Evolutionary conservation across 2,888 invertebrate species (phyloP).

Genomic region (Thera britannica): DNA sequence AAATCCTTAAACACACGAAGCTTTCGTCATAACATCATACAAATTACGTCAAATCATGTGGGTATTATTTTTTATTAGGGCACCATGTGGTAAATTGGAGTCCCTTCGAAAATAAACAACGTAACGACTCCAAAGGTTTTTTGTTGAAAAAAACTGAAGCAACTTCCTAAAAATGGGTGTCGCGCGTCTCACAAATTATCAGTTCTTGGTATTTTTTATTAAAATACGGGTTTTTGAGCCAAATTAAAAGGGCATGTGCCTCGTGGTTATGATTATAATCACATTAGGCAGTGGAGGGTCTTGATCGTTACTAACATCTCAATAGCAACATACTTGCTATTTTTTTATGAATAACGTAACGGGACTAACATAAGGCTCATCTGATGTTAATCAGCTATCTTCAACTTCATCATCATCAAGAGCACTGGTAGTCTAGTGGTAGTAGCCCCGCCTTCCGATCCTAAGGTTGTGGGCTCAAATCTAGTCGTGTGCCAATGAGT

Average conservation of each 20-base stretch:
- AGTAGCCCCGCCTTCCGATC: too few species aligned
- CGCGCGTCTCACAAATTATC: constrained; percentile 67
- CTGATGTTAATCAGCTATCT: too few species aligned
- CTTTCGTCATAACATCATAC: constrained; percentile 75
- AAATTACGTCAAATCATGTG: constrained; percentile 81
- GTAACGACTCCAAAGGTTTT: constrained; percentile 65
- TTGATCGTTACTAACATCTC: constrained; percentile 12
- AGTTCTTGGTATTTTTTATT: constrained; percentile 49
- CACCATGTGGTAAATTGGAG: constrained; percentile 82
- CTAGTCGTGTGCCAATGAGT: too few species aligned
- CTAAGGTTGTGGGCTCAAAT: too few species aligned
- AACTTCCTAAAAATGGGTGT: constrained; percentile 60
- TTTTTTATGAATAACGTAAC: neutral
- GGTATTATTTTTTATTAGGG: constrained; percentile 77
- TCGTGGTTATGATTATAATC: constrained; percentile 30
- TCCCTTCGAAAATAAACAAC: constrained; percentile 78
- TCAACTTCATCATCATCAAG: too few species aligned
- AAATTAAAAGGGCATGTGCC: constrained; percentile 37
- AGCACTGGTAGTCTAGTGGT: too few species aligned
- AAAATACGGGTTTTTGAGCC: constrained; percentile 5
- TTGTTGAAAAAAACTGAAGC: constrained; percentile 63
- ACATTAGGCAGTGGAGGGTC: constrained; percentile 18
- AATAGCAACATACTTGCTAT: neutral
- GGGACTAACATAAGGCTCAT: neutral
- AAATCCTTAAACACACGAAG: constrained; percentile 77